These are phyloP conservation scores for Romanomermis culicivorax DNA, from an alignment of 2,888 invertebrate genomes.

Conservation along the genomic window DNA sequence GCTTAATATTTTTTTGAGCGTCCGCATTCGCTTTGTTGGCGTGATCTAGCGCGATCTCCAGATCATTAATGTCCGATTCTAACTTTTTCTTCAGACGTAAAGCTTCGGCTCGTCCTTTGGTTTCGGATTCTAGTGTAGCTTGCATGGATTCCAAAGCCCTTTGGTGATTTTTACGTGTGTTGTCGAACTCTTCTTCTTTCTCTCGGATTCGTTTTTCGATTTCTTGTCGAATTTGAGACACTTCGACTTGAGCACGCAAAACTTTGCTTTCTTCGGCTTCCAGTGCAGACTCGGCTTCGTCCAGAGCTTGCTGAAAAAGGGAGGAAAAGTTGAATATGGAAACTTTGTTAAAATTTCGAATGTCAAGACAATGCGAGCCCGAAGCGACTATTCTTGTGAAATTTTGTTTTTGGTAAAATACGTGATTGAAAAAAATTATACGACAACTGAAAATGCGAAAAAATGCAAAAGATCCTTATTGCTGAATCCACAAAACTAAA, in stretches of 20 bases:
- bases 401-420: too few relatives aligned
- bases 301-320: constrained; percentile 31
- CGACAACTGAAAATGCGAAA: too few relatives aligned
- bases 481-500: too few relatives aligned
- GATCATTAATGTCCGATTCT: constrained; percentile 94
- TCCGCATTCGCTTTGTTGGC: constrained; percentile 56
- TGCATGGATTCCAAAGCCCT: constrained; percentile 99
- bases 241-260: constrained; percentile 82
- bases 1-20: constrained; percentile 81
- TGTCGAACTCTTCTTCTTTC: constrained; percentile 99
- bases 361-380: too few relatives aligned
- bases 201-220: constrained; percentile 98
- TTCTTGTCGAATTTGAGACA: constrained; percentile 85
- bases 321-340: background rate
- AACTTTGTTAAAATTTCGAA: too few relatives aligned
- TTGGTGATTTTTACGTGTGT: constrained; percentile 98
- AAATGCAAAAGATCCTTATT: too few relatives aligned
- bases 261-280: constrained; percentile 70
- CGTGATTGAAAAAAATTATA: too few relatives aligned
- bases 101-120: constrained; percentile 97
- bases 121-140: constrained; percentile 90
- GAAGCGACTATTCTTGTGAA: too few relatives aligned
- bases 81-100: constrained; percentile 99
- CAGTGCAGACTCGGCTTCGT: constrained; percentile 94
- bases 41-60: constrained; percentile 91